Base-by-base conservation (phyloP, 1,140 invertebrate genomes). In the Phenacoccus solenopsis region DNA sequence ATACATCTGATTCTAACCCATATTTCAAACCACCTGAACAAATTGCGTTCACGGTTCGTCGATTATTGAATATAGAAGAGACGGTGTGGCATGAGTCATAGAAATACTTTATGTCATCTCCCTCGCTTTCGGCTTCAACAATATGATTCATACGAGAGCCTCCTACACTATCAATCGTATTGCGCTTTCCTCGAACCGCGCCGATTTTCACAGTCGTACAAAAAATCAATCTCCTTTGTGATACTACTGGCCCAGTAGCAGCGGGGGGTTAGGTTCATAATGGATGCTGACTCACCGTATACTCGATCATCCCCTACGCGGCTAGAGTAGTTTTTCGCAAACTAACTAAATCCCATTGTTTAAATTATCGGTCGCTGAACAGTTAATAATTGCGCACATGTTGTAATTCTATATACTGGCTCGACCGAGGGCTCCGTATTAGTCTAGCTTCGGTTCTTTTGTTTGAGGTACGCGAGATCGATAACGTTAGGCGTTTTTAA, bases 331-430 rank as follows among this genome's bases (percentile, higher is more conserved):
- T n/a, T n/a, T n/a, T 49, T 49, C 38, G 12, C 12, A 49, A 49
- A 49, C 38, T 49, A 49, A 49, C 38, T 9, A 49, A 49, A 49
- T 49, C 38, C 38, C 38, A 49, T 49, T 49, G 38, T 49, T 49
- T 49, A 49, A 49, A 49, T 49, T 49, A 49, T 49, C 38, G 38
- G 38, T 16, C 20, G 38, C 38, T 49, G 38, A 49, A 49, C 38
- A 49, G 38, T 49, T 49, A 49, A 49, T 49, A 49, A 49, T 49
- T 49, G 38, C 38, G 38, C 38, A 49, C 38, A 49, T 49, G 38
- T 49, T 49, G 38, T 49, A 49, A 49, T 49, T 49, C 38, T 49
- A 49, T 49, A 49, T 49, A 49, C 38, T 4, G n/a, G 38, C 16
- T 49, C 20, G 38, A n/a, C 20, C 38, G 38, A 49, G 38, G 38